Base-by-base conservation (phyloP, 2,888 invertebrate genomes). In the Torymus aiolomorphi region DNA sequence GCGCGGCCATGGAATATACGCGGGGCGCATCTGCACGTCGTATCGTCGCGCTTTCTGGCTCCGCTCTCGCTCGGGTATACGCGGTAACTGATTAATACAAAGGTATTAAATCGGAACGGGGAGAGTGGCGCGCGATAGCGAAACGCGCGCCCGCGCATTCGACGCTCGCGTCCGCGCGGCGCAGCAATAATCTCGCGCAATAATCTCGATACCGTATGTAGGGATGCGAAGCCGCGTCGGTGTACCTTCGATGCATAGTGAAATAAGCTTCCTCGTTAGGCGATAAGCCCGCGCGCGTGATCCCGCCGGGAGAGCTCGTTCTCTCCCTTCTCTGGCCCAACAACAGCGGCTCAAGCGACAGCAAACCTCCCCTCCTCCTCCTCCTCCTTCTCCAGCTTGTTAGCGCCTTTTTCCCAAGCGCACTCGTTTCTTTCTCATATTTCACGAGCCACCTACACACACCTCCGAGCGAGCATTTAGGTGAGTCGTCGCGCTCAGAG, bases 191-290 rank as follows among this genome's bases (percentile, higher is more conserved):
- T 79, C 74, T 74, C 62, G 63, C 24, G 54, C 71, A 76, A 71
- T 75, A 59, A 79, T 79, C 79, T 70, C 75, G 59, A 76, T 65
- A 69, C 52, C 61, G 61, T 67, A 62, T 63, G 49, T 18, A 16
- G 24, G 14, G n/a, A 18, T 0, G 13, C 51, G 65, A 18, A 18
- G 24, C 11, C 18, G 52, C 12, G 54, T n/a, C 20, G 51, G 42
- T 20, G 14, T 42, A 52, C 56, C 62, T 59, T 72, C 67, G 78
- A 73, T 73, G 52, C 69, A 51, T 10, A 51, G 52, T 16, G 54
- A 78, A 78, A 72, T 76, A 76, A 80, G 80, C 80, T 72, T 57
- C 61, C 80, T 80, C 76, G 80, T 76, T 80, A 80, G 57, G 54
- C 49, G 80, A 72, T 72, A 71, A 80, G 61, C 76, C 18, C 42